Conservation (phyloP, 2,113 vertebrate genomes). For the Brienomyrus brachyistius region DNA sequence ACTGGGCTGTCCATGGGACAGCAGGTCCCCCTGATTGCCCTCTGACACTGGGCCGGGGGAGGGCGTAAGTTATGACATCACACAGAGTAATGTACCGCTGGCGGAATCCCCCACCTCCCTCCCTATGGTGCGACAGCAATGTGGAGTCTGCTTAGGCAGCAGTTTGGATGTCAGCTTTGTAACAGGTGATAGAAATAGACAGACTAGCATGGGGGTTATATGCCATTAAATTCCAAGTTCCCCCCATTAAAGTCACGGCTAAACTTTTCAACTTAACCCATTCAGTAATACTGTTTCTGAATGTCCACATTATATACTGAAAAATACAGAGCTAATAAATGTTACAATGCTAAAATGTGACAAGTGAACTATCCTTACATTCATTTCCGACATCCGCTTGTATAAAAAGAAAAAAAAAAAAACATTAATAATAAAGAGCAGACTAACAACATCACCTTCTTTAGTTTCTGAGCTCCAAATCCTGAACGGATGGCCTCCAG, state of each 20-base stretch:
- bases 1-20: neutral
- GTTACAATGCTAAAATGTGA: neutral
- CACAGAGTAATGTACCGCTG: neutral
- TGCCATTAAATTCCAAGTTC: neutral
- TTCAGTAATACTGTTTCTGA: neutral
- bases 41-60: neutral
- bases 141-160: neutral
- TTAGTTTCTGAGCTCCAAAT: slow-evolving; percentile 73
- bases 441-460: slow-evolving; percentile 65
- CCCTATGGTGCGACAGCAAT: neutral
- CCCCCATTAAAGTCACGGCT: neutral
- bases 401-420: neutral
- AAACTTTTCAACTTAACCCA: neutral
- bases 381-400: neutral
- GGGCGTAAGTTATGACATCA: neutral
- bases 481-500: slow-evolving; percentile 89
- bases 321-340: neutral
- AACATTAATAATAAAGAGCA: too few species aligned
- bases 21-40: neutral
- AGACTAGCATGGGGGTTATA: neutral
- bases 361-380: neutral
- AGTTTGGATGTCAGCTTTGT: slow-evolving; percentile 8
- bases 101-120: neutral
- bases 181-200: neutral
- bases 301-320: neutral